These are phyloP conservation scores for Parasteatoda tepidariorum DNA, from an alignment of 1,140 invertebrate genomes.

Conservation along the genomic window DNA sequence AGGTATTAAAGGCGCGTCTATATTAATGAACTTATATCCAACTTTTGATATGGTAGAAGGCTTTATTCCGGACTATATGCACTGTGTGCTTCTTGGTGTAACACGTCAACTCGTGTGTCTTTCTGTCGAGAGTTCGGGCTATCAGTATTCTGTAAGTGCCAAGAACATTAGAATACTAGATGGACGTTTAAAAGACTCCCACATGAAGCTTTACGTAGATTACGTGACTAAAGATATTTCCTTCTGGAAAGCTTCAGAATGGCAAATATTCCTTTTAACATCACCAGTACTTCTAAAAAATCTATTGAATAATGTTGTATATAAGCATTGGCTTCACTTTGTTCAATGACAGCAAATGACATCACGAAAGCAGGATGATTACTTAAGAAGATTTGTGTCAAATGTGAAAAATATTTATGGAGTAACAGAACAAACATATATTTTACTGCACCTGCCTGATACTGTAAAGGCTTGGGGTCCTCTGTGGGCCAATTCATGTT, in stretches of 20 bases:
- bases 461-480: background rate
- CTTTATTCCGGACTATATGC: conserved; percentile 5
- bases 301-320: background rate
- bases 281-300: background rate
- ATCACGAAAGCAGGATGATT: background rate
- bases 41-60: background rate
- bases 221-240: background rate
- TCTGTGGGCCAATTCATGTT: background rate
- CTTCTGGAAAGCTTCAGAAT: background rate
- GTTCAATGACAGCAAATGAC: background rate
- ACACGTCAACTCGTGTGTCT: background rate
- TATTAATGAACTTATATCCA: background rate
- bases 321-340: conserved; percentile 2
- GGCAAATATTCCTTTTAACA: background rate
- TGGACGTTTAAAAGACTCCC: too few species aligned
- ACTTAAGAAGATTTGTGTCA: background rate
- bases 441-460: background rate
- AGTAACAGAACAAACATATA: background rate
- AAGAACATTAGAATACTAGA: background rate
- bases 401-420: background rate
- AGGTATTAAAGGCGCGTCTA: background rate
- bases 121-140: background rate
- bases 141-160: background rate
- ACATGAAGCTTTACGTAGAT: background rate
- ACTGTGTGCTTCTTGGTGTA: background rate